Evolutionary conservation across 2,797 vertebrate species (phyloP).

Genomic region (Falco biarmicus): DNA sequence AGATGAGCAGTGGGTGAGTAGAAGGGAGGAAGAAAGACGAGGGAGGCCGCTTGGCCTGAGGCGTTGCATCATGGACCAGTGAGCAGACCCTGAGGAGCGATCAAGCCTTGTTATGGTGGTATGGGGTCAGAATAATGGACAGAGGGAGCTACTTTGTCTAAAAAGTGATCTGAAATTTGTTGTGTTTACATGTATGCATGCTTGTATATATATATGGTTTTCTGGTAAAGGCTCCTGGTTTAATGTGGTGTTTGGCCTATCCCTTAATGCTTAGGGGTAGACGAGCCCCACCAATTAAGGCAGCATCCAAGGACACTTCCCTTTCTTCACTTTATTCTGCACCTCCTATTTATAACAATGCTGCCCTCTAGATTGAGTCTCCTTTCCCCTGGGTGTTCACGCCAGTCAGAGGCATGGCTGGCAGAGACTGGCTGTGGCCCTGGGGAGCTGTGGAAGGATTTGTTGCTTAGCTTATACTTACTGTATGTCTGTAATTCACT

Average conservation of each 20-base stretch:
- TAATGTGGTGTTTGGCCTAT: neutral
- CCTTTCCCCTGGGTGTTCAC: neutral
- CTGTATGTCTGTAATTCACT: neutral
- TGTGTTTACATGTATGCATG: neutral
- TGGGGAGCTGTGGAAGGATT: neutral
- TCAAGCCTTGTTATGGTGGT: neutral
- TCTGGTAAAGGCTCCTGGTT: neutral
- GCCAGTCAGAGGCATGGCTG: neutral
- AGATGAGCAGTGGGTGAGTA: neutral
- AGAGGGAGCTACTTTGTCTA: neutral
- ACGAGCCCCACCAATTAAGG: neutral
- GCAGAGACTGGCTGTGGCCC: neutral
- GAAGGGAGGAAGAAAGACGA: neutral
- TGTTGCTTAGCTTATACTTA: neutral
- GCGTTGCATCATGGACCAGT: neutral
- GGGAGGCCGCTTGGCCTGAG: neutral
- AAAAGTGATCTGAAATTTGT: neutral
- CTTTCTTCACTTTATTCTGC: neutral
- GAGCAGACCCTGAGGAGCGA: neutral
- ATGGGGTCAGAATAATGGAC: neutral
- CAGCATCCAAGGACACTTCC: neutral
- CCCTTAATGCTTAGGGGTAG: neutral
- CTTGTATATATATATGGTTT: neutral
- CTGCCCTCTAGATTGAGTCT: neutral
- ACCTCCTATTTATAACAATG: neutral